Evolutionary conservation across 2,797 vertebrate species (phyloP), one percentile per base, ranked within the genome.

Genomic region (Halcyon chelicuti): DNA sequence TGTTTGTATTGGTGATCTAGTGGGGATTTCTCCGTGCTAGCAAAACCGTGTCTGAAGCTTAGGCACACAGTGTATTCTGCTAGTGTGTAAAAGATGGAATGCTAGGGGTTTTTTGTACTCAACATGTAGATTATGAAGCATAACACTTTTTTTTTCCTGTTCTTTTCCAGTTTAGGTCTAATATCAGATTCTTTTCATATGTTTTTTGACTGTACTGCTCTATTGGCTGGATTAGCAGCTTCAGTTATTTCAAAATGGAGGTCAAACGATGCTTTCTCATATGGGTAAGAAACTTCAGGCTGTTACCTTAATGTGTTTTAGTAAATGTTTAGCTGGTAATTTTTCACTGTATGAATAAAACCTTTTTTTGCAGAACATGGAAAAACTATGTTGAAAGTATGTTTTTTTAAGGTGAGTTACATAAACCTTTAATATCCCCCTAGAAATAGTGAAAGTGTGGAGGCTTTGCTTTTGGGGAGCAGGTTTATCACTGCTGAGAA

Each of bases 161-260:
- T 98, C 73, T 96, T 95, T 98, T 98, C 46, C 98, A 99, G 99
- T 98, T 98, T 99, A 98, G 99, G 99, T 91, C 97, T 99, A 97
- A 99, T 99, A 98, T 99, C 99, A 39, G 99, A 99, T 97, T 99
- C 99, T 78, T 99, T 99, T 97, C 99, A 99, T 98, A 99, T 99
- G 99, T 99, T 99, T 98, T 99, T 99, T 73, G 99, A 99, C 98
- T 99, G 99, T 97, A 99, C 99, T 39, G 99, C 99, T 51, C 98
- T 99, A 68, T 97, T 99, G 97, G 99, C 99, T 51, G 99, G 99
- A 84, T 98, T 99, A 66, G 99, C 99, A 91, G 99, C 99, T 33
- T 99, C 99, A 5, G 99, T 99, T 91, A 99, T 99, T 97, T 99
- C 99, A 70, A 98, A 99, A 89, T 99, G 99, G 99, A 98, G 99